Evolutionary conservation across 1,140 invertebrate genomes (phyloP), one percentile per base, ranked within the genome.

Genomic region (Diplogasteroides magnus): DNA sequence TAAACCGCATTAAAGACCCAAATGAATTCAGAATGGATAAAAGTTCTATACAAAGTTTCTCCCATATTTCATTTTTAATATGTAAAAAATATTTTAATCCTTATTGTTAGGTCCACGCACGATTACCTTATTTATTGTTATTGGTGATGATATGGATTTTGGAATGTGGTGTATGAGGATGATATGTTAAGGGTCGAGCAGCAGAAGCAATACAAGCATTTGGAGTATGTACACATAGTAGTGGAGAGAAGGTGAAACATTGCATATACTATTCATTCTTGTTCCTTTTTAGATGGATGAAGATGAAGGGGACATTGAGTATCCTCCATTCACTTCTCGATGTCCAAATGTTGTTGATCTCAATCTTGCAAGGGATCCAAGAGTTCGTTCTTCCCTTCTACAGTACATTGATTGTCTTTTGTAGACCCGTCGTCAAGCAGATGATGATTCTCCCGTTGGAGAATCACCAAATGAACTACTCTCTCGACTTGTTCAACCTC

Each of bases 401-500:
- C 6, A 19, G 19, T 48, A 61, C 23, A 23, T 61, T 11, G 23
- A 60, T 60, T 63, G 57, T 64, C 57, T 56, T 27, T 28, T 28
- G 14, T 28, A 63, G 6, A 66, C 28, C 25, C n/a, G 58, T 27
- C 25, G n/a, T 15, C 15, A 25, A 2, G 70, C 74, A 37, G 70
- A 71, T 13, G 69, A 73, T 23, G 69, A 60, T 2, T 66, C 64
- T 2, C 28, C 64, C 26, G 31, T 32, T 15, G 64, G 32, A 14
- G 67, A 71, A 19, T 60, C 48, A 3, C 19, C 48, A n/a, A 72
- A 72, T 63, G 75, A 71, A n/a, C 65, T 73, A 61, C 69, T 75
- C 2, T 31, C 60, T 6, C 58, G 74, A 3, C 83, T 90, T 2
- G 75, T 89, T 29, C 84, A 85, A 64, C 85, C 88, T 26, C 74